Base-by-base conservation (phyloP, 1,140 invertebrate genomes). In the Holcopasites calliopsidis region DNA sequence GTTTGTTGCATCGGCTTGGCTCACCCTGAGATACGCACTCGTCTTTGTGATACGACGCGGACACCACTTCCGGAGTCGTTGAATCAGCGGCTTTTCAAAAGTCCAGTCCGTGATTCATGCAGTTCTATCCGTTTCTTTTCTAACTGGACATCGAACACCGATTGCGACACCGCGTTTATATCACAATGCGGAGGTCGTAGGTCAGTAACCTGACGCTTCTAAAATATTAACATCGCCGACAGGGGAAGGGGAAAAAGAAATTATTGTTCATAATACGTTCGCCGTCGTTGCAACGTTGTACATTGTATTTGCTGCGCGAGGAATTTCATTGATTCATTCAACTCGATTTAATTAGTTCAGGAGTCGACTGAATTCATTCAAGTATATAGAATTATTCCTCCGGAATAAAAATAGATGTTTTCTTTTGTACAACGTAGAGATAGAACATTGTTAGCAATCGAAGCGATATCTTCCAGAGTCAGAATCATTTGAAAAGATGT, bases 1-100 rank as follows among this genome's bases (percentile, higher is more conserved):
- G 31, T 10, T 4, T 52, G 69, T 54, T 18, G 13, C 35, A 64
- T 77, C 77, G 49, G 7, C 54, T 35, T 57, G n/a, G 38, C 38
- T 68, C 38, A 52, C 42, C 47, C 61, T n/a, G n/a, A n/a, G n/a
- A n/a, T n/a, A n/a, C n/a, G n/a, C n/a, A n/a, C n/a, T n/a, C n/a
- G n/a, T n/a, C n/a, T n/a, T n/a, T n/a, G n/a, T 23, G 38, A 70
- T 58, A 11, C 38, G 8, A 4, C n/a, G 21, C 35, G 28, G 57
- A 3, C 18, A 31, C 23, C 58, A 75, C 72, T 87, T 87, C 88
- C 84, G 79, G 82, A 54, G 60, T 60, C 28, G 84, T 84, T 87
- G 87, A 89, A 85, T 89, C 87, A 89, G 79, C 83, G 57, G 44
- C 16, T 85, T 84, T 73, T 75, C 77, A 50, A 49, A 62, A 50